Percentiles rank a stretch among this genome's conserved stretches.
Evolutionary conservation across 2,113 vertebrate genomes (phyloP).

Genomic region (Pachycephala philippinensis): DNA sequence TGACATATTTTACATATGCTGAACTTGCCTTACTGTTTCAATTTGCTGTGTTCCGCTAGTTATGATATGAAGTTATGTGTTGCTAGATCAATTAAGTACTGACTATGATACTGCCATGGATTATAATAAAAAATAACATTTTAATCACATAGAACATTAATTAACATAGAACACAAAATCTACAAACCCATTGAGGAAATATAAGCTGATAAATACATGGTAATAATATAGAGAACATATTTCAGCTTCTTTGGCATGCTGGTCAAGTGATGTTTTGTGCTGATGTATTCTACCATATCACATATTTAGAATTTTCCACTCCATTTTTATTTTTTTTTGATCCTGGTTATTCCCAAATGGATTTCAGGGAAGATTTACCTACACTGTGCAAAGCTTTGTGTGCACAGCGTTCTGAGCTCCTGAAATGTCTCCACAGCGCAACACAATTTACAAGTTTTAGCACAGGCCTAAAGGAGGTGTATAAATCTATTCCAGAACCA

Average conservation of each 20-base stretch:
- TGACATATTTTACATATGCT: neutral
- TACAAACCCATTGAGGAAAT: neutral
- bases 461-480: neutral
- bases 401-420: neutral
- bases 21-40: neutral
- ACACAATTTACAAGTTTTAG: neutral
- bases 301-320: neutral
- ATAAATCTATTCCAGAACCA: neutral
- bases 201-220: neutral
- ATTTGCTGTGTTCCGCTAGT: neutral
- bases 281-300: neutral
- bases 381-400: neutral
- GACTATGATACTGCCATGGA: neutral
- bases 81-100: neutral
- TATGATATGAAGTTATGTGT: neutral
- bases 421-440: neutral
- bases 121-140: neutral
- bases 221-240: neutral
- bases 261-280: neutral
- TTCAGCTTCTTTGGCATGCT: neutral
- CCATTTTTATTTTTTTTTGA: fast-evolving
- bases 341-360: neutral
- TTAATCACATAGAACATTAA: too few species aligned
- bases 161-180: neutral
- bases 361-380: neutral